A percentile compares a stretch with the other conserved stretches of the same genome.
These are phyloP conservation scores for Nowickia ferox DNA, from an alignment of 2,888 invertebrate genomes.

Conservation along the genomic window DNA sequence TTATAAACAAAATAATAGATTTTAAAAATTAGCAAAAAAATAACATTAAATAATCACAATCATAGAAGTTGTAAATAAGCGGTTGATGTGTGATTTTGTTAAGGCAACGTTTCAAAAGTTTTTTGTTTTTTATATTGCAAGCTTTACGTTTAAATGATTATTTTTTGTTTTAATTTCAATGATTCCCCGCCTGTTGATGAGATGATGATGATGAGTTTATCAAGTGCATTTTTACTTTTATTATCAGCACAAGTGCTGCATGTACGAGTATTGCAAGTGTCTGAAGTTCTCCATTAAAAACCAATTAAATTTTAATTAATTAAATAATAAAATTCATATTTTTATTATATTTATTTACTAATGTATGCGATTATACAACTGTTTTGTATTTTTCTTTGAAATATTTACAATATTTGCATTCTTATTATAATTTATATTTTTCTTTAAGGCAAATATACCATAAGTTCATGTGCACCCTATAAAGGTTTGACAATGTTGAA, in stretches of 20 bases:
- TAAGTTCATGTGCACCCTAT: too few relatives aligned
- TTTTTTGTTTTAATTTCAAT: conserved; percentile 19
- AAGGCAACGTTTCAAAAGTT: not conserved
- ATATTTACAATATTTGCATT: not conserved
- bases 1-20: conserved; percentile 16
- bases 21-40: not conserved
- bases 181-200: conserved; percentile 10
- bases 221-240: not conserved
- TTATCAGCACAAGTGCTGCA: conserved; percentile 10
- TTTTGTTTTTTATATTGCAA: not conserved
- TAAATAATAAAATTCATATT: conserved; percentile 65
- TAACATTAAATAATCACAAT: not conserved
- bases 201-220: conserved; percentile 22
- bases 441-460: too few relatives aligned
- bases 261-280: conserved; percentile 21
- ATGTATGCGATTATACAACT: conserved; percentile 16
- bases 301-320: conserved; percentile 81
- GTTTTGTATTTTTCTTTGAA: conserved; percentile 14
- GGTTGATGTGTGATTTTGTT: not conserved
- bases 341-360: conserved; percentile 31
- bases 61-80: not conserved
- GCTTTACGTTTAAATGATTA: not conserved
- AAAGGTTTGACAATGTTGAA: too few relatives aligned
- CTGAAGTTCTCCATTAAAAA: conserved; percentile 76
- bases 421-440: not conserved